These are phyloP conservation scores for Nothobranchius furzeri DNA, from an alignment of 2,113 vertebrate species.

Conservation along the genomic window DNA sequence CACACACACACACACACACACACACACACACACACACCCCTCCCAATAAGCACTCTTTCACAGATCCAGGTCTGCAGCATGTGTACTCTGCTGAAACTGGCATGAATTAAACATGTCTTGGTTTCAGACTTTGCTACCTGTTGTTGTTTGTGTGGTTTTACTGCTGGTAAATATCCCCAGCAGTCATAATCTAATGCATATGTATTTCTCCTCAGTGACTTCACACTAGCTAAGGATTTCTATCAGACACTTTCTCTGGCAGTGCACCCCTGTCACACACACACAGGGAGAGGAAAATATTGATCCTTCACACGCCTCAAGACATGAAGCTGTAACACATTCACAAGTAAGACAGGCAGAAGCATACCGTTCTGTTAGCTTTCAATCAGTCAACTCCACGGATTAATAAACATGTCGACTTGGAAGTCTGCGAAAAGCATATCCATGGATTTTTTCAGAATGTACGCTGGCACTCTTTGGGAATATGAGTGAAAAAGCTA, in stretches of 20 bases:
- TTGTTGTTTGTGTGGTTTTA: slow-evolving; percentile 66
- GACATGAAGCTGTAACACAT: slow-evolving; percentile 32
- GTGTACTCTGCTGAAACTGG: slow-evolving; percentile 42
- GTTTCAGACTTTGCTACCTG: slow-evolving; percentile 65
- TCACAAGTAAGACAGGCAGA: slow-evolving; percentile 24
- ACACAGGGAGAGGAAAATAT: slow-evolving; percentile 61
- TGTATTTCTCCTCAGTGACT: slow-evolving; percentile 61
- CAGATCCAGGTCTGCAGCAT: slow-evolving; percentile 47
- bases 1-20: slow-evolving; percentile 22
- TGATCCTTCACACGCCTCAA: slow-evolving; percentile 57
- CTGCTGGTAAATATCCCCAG: slow-evolving; percentile 69
- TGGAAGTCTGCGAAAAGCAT: slow-evolving; percentile 21
- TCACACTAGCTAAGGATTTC: slow-evolving; percentile 63
- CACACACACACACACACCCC: slow-evolving; percentile 11
- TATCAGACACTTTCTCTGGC: slow-evolving; percentile 49
- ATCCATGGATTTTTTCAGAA: neutral
- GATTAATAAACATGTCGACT: slow-evolving; percentile 63
- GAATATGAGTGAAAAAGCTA: neutral
- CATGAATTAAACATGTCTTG: slow-evolving; percentile 75
- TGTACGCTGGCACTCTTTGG: neutral
- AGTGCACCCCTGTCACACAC: slow-evolving; percentile 65
- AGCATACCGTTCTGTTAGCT: slow-evolving; percentile 38
- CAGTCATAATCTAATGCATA: slow-evolving; percentile 64
- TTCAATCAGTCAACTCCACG: slow-evolving; percentile 58
- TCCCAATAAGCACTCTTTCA: slow-evolving; percentile 59